phyloP scores from a whole-genome alignment of 2,888 invertebrate genomes.

The Mamestra brassicae region DNA sequence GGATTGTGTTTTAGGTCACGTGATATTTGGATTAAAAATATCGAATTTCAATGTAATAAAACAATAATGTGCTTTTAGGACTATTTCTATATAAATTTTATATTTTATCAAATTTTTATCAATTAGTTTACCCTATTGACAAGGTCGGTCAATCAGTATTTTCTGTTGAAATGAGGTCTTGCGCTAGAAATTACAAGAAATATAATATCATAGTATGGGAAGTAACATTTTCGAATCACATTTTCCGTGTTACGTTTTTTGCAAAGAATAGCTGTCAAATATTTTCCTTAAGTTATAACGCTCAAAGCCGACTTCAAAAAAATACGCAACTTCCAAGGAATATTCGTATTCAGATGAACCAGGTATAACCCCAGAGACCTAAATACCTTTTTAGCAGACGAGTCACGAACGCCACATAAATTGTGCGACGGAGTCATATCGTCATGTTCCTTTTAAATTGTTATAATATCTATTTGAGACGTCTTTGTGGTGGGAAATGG shows the following conservation, averaged over 20 bases:
- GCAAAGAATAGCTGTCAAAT: not conserved
- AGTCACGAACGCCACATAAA: conserved; percentile 57
- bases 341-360: conserved; percentile 24
- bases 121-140: too few species aligned
- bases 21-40: too few species aligned
- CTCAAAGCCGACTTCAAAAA: not conserved
- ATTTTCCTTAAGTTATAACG: not conserved
- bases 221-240: not conserved
- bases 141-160: too few species aligned
- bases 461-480: conserved; percentile 50
- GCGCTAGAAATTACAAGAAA: too few species aligned
- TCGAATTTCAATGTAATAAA: too few species aligned
- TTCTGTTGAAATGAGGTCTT: too few species aligned
- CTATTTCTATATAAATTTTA: too few species aligned
- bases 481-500: conserved; percentile 15
- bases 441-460: conserved; percentile 54
- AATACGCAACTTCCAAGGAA: conserved; percentile 9
- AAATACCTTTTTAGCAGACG: conserved; percentile 29
- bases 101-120: too few species aligned
- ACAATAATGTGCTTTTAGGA: too few species aligned
- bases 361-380: conserved; percentile 40
- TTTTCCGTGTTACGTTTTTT: not conserved
- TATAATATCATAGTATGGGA: too few species aligned
- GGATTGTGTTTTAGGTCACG: too few species aligned
- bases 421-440: conserved; percentile 37